Evolutionary conservation across 2,888 invertebrate genomes (phyloP).

Genomic region (Tetranychus piercei): DNA sequence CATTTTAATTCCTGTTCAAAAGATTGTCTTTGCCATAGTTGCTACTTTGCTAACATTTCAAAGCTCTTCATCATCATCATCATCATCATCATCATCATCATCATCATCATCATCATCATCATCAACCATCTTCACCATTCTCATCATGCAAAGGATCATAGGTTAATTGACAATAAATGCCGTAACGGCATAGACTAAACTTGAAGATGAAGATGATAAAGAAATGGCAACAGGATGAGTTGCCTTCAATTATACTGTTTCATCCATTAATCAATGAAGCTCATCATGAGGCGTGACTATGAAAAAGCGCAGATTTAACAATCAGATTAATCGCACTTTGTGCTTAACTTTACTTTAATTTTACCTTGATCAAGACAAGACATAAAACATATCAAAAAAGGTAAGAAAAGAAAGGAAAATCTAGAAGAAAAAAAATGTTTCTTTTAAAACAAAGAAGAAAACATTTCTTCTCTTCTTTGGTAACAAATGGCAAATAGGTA

Average conservation of each 20-base stretch:
- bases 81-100: no score
- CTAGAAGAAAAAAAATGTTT: no score
- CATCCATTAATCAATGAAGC: slow-evolving; percentile 19
- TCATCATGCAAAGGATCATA: neutral
- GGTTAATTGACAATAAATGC: slow-evolving; percentile 1
- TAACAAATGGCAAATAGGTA: no score
- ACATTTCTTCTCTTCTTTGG: no score
- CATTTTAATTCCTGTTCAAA: neutral
- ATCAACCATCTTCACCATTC: neutral
- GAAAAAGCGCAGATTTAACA: slow-evolving; percentile 5
- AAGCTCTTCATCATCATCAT: neutral
- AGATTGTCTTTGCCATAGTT: neutral
- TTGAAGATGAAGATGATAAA: neutral
- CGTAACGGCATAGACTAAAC: neutral
- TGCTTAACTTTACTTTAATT: no score
- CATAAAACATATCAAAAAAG: no score
- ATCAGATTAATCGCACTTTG: slow-evolving; percentile 8
- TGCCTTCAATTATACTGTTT: neutral
- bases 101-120: neutral
- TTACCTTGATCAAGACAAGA: no score
- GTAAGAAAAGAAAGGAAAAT: no score
- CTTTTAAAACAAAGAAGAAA: no score
- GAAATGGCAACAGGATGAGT: neutral
- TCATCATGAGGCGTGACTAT: slow-evolving; percentile 19
- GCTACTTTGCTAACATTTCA: neutral